Evolutionary conservation across 1,140 invertebrate genomes (phyloP), one percentile per base, ranked within the genome.

Genomic region (Linepithema humile): DNA sequence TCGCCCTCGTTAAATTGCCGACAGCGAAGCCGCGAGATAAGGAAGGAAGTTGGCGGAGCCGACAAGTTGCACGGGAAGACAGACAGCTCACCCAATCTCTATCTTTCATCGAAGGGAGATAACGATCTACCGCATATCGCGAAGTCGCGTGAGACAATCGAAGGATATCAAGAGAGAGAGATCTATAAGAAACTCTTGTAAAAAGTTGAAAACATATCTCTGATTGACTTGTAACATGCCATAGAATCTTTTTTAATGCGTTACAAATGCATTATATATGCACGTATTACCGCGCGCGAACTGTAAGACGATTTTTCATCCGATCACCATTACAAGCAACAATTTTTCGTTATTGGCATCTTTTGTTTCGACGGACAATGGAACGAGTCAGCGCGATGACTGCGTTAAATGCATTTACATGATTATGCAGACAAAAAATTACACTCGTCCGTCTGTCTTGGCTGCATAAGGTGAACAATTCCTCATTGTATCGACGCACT

Each of bases 401-500:
- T 57, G 35, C 40, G 70, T 45, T 45, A 57, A 74, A 55, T 60
- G 48, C 69, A 87, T 87, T 74, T 75, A 55, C 78, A 86, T 73
- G 50, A 38, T 50, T 53, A 64, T 77, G 57, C 80, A 82, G 57
- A 53, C 32, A 82, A 70, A 73, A 83, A 75, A 57, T 73, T 45
- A 73, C 17, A 40, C 40, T 45, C 40, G 43, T 64, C 57, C 35
- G 53, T 65, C 60, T 35, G 67, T 29, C 38, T 10, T 23, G 40
- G 7, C 69, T n/a, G 40, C 43, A 86, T 77, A 72, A 77, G 82
- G 65, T 64, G 85, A 69, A 88, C 82, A 83, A 88, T 88, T 78
- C 85, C 20, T 88, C 85, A 87, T 88, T 88, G 85, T 87, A 84
- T 78, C 82, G 85, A 85, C 57, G 40, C 50, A 45, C 80, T 57